Conservation (phyloP, 2,113 vertebrate genomes). For the Himantopus leucocephalus region DNA sequence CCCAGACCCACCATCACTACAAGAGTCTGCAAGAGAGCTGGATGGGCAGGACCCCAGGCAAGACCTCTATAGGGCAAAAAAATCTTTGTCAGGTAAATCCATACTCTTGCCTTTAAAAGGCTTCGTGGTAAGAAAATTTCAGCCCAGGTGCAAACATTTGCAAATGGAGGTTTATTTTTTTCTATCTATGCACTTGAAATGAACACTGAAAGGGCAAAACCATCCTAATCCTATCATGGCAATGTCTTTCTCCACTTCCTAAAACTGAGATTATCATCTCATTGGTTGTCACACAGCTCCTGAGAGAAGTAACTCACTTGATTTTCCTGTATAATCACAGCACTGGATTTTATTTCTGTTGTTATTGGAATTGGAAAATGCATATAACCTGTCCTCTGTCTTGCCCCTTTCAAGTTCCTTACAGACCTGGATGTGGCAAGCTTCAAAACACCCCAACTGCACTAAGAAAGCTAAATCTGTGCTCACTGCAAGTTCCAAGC, state of each 20-base stretch:
- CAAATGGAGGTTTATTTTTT: conserved; percentile 7
- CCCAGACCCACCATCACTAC: not conserved
- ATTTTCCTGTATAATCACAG: conserved; percentile 1
- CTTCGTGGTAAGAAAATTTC: not conserved
- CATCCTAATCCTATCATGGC: not conserved
- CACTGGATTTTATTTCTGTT: not conserved
- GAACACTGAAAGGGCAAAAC: conserved; percentile 14
- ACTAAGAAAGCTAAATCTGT: not conserved
- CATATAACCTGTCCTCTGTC: not conserved
- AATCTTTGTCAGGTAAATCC: not conserved
- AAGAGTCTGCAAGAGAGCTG: not conserved
- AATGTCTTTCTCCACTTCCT: not conserved
- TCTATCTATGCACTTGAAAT: not conserved
- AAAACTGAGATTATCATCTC: conserved; percentile 31
- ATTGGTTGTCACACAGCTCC: conserved; percentile 4
- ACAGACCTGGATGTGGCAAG: not conserved
- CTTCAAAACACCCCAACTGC: not conserved
- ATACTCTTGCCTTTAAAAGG: not conserved
- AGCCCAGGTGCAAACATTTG: not conserved
- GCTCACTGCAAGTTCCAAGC: not conserved
- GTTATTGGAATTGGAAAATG: not conserved
- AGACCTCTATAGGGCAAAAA: not conserved
- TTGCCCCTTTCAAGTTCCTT: not conserved
- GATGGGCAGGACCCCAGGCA: not conserved
- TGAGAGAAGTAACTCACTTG: not conserved